Evolutionary conservation across 53 echinoderm and acorn worm genomes (phyloP).

Genomic region (Holothuria leucospilota): DNA sequence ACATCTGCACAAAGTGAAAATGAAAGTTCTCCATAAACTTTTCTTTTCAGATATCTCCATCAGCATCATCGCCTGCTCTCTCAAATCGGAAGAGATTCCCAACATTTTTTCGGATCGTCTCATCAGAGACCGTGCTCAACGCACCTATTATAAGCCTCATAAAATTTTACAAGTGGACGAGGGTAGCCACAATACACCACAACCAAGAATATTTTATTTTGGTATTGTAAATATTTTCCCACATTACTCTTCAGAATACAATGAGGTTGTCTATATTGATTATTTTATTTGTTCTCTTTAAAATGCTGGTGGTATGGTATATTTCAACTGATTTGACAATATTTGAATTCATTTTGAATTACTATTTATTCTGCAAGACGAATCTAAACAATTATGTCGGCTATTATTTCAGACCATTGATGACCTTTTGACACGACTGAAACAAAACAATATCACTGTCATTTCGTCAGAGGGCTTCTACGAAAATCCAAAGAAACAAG

Average conservation of each 20-base stretch:
- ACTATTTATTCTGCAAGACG: too few species aligned
- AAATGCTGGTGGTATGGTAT: too few species aligned
- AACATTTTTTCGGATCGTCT: slow-evolving; percentile 13
- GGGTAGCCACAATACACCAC: slow-evolving; percentile 38
- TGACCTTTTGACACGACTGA: slow-evolving; percentile 72
- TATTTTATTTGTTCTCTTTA: too few species aligned
- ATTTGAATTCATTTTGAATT: too few species aligned
- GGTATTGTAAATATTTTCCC: neutral
- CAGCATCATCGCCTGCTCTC: slow-evolving; percentile 33
- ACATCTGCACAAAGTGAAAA: too few species aligned
- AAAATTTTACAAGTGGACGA: slow-evolving; percentile 10
- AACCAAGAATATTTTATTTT: slow-evolving; percentile 27
- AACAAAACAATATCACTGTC: slow-evolving; percentile 74
- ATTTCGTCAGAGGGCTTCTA: slow-evolving; percentile 86
- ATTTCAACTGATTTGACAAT: too few species aligned
- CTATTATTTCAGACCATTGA: slow-evolving; percentile 61
- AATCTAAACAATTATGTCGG: too few species aligned
- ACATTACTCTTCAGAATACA: too few species aligned
- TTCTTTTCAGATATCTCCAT: slow-evolving; percentile 29
- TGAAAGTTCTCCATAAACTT: too few species aligned
- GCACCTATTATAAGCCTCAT: neutral
- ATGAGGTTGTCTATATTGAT: too few species aligned
- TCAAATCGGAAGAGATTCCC: slow-evolving; percentile 42
- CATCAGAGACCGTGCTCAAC: slow-evolving; percentile 19
- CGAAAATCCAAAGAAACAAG: slow-evolving; percentile 80